These are phyloP conservation scores for Myiopsitta monachus DNA, from an alignment of 2,113 vertebrate species.

Conservation along the genomic window DNA sequence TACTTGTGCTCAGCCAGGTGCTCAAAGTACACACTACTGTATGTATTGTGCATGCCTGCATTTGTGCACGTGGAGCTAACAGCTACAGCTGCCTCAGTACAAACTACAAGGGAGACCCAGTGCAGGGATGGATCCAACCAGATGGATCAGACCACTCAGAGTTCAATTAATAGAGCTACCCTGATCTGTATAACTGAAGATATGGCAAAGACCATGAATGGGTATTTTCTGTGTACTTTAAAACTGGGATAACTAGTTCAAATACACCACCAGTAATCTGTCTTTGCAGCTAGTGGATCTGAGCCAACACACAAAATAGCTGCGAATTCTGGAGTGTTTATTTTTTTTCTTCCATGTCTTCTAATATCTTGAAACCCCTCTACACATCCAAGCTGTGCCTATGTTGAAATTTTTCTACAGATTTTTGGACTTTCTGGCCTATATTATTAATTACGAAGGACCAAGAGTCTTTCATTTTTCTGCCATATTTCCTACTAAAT, in stretches of 20 bases:
- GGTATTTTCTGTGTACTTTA: background rate
- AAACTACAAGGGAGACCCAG: rapidly evolving
- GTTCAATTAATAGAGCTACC: background rate
- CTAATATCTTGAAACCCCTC: background rate
- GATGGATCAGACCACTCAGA: background rate
- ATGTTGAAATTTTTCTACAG: background rate
- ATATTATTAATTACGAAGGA: background rate
- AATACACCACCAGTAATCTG: background rate
- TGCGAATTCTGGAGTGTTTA: background rate
- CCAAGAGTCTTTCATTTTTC: background rate
- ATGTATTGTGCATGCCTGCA: background rate
- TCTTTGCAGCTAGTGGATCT: background rate
- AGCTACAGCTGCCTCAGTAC: background rate
- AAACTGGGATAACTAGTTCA: background rate
- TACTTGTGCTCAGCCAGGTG: background rate
- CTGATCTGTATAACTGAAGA: background rate
- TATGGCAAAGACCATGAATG: background rate
- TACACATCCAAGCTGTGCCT: background rate
- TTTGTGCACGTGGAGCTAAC: background rate
- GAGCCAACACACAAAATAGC: background rate
- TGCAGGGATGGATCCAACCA: background rate
- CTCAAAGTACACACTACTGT: background rate
- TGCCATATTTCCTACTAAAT: background rate
- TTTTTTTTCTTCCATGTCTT: background rate
- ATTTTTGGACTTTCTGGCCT: background rate